These are phyloP conservation scores for Xerus inauris DNA, from an alignment of 2,113 vertebrate species.

Conservation along the genomic window DNA sequence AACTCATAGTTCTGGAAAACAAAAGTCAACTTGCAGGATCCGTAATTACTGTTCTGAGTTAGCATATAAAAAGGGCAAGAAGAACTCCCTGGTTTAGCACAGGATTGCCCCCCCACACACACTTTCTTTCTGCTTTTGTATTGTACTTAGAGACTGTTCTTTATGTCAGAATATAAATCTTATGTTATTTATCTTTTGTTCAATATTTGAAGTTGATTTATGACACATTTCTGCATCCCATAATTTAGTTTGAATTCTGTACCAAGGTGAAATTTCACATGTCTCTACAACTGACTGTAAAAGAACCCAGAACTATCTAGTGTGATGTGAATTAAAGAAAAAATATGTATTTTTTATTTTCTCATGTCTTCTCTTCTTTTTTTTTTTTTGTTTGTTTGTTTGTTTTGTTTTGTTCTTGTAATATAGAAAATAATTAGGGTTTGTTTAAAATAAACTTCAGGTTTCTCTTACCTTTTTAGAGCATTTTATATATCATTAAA, in stretches of 20 bases:
- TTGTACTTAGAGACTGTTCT: constrained; percentile 82
- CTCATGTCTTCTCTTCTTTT: constrained; percentile 53
- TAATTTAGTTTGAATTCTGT: constrained; percentile 77
- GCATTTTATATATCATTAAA: constrained; percentile 72
- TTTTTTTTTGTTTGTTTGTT: background rate
- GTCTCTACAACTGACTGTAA: constrained; percentile 50
- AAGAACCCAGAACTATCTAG: constrained; percentile 27
- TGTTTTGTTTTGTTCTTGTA: background rate
- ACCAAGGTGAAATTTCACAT: constrained; percentile 72
- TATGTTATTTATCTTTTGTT: constrained; percentile 85
- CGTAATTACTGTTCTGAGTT: constrained; percentile 90
- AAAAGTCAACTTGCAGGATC: constrained; percentile 90
- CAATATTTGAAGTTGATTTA: constrained; percentile 81
- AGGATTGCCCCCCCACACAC: constrained; percentile 6
- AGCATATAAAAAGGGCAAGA: constrained; percentile 86
- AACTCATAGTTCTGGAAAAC: constrained; percentile 89
- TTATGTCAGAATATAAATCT: constrained; percentile 87
- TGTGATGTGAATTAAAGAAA: background rate
- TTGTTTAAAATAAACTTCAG: constrained; percentile 60
- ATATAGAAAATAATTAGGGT: constrained; percentile 60
- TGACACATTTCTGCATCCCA: constrained; percentile 81
- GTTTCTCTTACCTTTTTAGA: constrained; percentile 46
- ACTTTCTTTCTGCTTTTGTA: constrained; percentile 80
- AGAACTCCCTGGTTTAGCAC: constrained; percentile 82
- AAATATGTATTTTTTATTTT: background rate